Conservation (phyloP, 1,140 invertebrate genomes). For the Acyrthosiphon pisum region DNA sequence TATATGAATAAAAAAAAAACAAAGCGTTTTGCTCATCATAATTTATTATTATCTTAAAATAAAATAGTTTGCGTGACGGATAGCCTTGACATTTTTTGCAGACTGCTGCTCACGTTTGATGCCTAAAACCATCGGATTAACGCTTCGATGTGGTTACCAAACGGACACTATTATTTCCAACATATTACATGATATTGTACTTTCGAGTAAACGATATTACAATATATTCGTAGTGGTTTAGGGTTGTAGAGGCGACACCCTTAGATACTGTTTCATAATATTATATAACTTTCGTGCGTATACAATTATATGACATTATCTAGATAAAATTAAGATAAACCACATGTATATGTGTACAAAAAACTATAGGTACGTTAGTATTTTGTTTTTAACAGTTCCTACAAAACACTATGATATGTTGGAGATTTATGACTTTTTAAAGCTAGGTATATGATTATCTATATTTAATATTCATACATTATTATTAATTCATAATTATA, state of each 20-base stretch:
- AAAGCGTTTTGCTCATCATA: background rate
- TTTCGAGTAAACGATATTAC: background rate
- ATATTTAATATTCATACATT: background rate
- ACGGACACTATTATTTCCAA: background rate
- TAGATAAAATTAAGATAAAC: background rate
- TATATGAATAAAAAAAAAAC: background rate
- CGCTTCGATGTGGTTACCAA: background rate
- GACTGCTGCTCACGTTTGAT: background rate
- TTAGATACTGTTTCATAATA: background rate
- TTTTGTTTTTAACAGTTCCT: background rate
- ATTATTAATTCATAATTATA: background rate
- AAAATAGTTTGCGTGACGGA: background rate
- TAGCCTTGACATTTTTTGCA: conserved; percentile 11
- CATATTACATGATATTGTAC: background rate
- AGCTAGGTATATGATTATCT: background rate
- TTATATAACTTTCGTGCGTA: background rate
- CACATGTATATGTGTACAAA: too few relatives aligned
- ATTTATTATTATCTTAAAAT: conserved; percentile 7
- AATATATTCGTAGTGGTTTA: background rate
- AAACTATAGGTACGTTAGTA: background rate
- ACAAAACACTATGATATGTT: background rate
- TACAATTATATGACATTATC: background rate
- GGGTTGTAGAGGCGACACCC: background rate
- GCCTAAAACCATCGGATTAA: background rate
- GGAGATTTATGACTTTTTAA: background rate